phyloP scores from a whole-genome alignment of 2,113 vertebrate genomes.

The Otis tarda region DNA sequence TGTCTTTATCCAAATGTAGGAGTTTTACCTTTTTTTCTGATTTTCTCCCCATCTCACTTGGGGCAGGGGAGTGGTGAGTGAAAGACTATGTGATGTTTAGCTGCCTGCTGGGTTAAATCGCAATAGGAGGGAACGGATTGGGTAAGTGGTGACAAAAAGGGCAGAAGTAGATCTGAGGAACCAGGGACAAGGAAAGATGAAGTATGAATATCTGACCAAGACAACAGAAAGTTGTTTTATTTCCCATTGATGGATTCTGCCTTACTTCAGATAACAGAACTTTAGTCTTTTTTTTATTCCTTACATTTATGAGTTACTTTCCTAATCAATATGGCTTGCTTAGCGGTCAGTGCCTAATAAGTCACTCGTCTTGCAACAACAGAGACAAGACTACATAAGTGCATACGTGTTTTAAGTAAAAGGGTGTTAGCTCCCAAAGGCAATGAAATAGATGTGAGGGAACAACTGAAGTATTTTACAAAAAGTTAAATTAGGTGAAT shows the following conservation, averaged over 20 bases:
- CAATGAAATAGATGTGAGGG: background rate
- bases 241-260: background rate
- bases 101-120: too few species aligned
- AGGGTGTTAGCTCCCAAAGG: background rate
- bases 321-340: background rate
- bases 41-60: too few species aligned
- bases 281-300: background rate
- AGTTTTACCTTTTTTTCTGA: too few species aligned
- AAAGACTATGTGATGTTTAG: too few species aligned
- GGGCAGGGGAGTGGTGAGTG: too few species aligned
- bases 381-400: background rate
- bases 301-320: background rate
- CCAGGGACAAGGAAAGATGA: background rate
- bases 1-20: too few species aligned
- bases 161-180: background rate
- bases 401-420: background rate
- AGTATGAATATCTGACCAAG: background rate
- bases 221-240: background rate
- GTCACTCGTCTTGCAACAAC: background rate
- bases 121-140: background rate
- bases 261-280: background rate
- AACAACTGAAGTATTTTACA: background rate
- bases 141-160: fast-evolving
- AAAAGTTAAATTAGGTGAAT: background rate
- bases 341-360: background rate